Evolutionary conservation across 2,113 vertebrate genomes (phyloP), one percentile per base, ranked within the genome.

Genomic region (Antigone vipio): DNA sequence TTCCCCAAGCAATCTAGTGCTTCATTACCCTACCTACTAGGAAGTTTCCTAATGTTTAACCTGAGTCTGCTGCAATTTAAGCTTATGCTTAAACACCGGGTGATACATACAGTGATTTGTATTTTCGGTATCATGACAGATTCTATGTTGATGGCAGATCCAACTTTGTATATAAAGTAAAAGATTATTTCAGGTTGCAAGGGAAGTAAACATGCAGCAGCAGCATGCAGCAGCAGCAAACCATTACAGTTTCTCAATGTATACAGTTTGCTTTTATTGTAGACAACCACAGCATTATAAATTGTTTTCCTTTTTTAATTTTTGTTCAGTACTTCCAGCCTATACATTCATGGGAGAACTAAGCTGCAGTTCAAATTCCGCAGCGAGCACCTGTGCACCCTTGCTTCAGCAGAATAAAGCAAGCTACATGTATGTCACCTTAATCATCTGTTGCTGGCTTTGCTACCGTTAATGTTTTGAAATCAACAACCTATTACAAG

Each of bases 31-130:
- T 64, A 29, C 50, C 27, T 53, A 34, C 52, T 44, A 92, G n/a
- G 71, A 82, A 63, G 59, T 19, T 77, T 77, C 64, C 72, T 95
- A 74, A 94, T 94, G 44, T 77, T 95, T 96, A 96, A 93, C 71
- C 27, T 32, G 14, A 58, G 35, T 69, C 42, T 71, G n/a, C 6
- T 47, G n/a, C 50, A 80, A 58, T 73, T 91, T 53, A 86, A 80
- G n/a, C 13, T 32, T 29, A 30, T 24, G 35, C 11, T 69, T 53
- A 90, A 72, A 72, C 62, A 88, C 6, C 18, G 0, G 9, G 5
- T 13, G 42, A 82, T 58, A 69, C 15, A 75, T 2, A 77, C 21
- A 63, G 9, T 26, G 30, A 77, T 73, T 40, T 89, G 49, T 66
- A 80, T 85, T 85, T 88, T 92, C 88, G 82, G 38, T 53, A 86